Percentiles rank a stretch among this genome's conserved stretches.
phyloP scores from a whole-genome alignment of 2,888 invertebrate genomes.

The Hirudinaria manillensis region DNA sequence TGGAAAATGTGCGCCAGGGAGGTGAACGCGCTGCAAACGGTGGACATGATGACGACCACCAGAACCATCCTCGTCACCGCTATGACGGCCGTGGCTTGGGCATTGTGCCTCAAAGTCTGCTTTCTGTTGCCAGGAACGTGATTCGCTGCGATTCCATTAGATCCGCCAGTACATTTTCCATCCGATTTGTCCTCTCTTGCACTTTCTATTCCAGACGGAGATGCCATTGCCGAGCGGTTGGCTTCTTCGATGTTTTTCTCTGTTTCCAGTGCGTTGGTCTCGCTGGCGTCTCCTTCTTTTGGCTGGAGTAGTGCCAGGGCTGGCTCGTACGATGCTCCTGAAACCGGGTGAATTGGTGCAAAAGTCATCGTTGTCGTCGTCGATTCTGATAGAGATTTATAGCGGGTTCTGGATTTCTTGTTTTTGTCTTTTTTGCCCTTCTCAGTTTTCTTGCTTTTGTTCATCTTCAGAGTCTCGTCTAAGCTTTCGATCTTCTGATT shows the following conservation, averaged over 20 bases:
- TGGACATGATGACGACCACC: conserved; percentile 33
- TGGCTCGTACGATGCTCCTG: neutral
- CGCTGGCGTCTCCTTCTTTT: neutral
- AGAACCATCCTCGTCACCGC: conserved; percentile 31
- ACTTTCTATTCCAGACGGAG: neutral
- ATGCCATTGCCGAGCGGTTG: no score
- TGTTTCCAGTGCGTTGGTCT: neutral
- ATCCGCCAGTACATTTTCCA: neutral
- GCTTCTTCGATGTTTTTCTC: neutral
- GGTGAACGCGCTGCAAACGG: conserved; percentile 27
- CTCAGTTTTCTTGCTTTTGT: neutral
- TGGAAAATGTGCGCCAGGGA: conserved; percentile 12
- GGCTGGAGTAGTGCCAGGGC: neutral
- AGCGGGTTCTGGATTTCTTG: neutral
- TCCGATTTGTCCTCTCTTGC: neutral
- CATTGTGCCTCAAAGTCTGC: neutral
- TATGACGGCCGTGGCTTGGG: neutral
- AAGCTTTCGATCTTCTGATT: neutral
- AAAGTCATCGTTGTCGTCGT: neutral
- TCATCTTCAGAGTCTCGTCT: conserved; percentile 1
- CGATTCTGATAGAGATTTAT: neutral
- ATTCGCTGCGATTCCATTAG: neutral
- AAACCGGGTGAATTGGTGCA: neutral
- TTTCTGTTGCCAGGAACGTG: neutral
- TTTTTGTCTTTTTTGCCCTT: neutral